Percentiles rank a stretch among this genome's conserved stretches.
These are phyloP conservation scores for Andricus grossulariae DNA, from an alignment of 1,140 invertebrate genomes.

Conservation along the genomic window DNA sequence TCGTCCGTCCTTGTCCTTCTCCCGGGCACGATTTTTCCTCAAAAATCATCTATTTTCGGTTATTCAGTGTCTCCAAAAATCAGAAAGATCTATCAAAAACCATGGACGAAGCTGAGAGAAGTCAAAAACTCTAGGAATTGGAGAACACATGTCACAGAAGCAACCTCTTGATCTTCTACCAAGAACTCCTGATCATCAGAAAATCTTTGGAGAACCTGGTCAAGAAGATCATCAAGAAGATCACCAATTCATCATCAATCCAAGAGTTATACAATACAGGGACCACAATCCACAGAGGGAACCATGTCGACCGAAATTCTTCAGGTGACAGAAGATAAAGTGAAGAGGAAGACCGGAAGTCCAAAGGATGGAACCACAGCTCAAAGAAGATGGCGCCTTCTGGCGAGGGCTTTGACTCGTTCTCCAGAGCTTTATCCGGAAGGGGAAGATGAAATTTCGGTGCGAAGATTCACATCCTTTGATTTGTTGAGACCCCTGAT, in stretches of 20 bases:
- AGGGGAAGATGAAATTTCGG: slow-evolving; percentile 75
- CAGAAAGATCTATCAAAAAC: background rate
- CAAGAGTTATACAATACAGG: background rate
- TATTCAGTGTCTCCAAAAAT: background rate
- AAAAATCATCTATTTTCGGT: background rate
- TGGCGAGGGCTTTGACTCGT: slow-evolving; percentile 81
- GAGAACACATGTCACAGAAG: slow-evolving; percentile 4
- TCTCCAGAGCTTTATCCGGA: slow-evolving; percentile 65
- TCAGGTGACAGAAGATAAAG: slow-evolving; percentile 1
- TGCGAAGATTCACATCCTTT: slow-evolving; percentile 78
- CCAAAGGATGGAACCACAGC: slow-evolving; percentile 71
- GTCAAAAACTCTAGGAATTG: background rate
- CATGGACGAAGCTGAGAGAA: slow-evolving; percentile 26
- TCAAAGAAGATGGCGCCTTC: slow-evolving; percentile 81
- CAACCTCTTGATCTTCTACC: slow-evolving; percentile 1
- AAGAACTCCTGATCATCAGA: background rate
- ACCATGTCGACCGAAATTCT: slow-evolving; percentile 27
- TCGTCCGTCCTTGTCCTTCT: slow-evolving; percentile 60
- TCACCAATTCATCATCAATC: background rate
- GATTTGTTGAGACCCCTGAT: slow-evolving; percentile 72
- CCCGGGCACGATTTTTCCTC: background rate
- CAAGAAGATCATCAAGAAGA: background rate
- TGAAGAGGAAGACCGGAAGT: slow-evolving; percentile 22
- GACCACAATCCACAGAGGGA: background rate
- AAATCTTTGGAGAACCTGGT: slow-evolving; percentile 11